Base-by-base conservation (phyloP, 2,888 invertebrate genomes). In the Dicyrtomina minuta region DNA sequence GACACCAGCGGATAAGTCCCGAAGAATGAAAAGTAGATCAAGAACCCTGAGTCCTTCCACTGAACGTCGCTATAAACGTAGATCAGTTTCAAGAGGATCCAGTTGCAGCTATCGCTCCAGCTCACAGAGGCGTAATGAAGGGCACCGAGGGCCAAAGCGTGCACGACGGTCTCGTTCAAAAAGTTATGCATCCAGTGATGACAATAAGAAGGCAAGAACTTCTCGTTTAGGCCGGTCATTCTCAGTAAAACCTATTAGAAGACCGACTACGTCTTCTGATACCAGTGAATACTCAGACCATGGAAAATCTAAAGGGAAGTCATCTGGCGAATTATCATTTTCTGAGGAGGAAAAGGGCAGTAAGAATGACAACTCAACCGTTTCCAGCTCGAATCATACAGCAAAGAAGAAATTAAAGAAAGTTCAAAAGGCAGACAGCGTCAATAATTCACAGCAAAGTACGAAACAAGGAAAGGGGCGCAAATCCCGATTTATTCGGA, bases 41-140 rank as follows among this genome's bases (percentile, higher is more conserved):
- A n/a, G 17, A 17, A 33, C 8, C 39, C 59, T 26, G 20, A 61
- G 20, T 43, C 41, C 44, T 20, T 43, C 41, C 10, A 33, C 8
- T 33, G 33, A 33, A 33, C 8, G 4, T 8, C 33, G 8, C 8
- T 41, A 39, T 20, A 33, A 22, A 10, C 12, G 43, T 4, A 41
- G 61, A 8, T 61, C 61, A 8, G 12, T 6, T 3, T 61, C 61
- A 2, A 15, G 61, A 24, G 61, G 41, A 22, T 61, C 61, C 2
- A 41, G 44, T 43, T 53, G 5, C 53, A 17, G 53, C 4, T 24
- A n/a, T 5, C n/a, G 53, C 4, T 53, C 53, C 20, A 46, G 46
- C n/a, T 20, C 53, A 17, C 5, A 6, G 6, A 20, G 6, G 17
- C 20, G 22, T 3, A 2, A 2, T 2, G 53, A 53, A 20, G 13